Conservation (phyloP, 2,888 invertebrate genomes). For the Diplazon laetatorius region DNA sequence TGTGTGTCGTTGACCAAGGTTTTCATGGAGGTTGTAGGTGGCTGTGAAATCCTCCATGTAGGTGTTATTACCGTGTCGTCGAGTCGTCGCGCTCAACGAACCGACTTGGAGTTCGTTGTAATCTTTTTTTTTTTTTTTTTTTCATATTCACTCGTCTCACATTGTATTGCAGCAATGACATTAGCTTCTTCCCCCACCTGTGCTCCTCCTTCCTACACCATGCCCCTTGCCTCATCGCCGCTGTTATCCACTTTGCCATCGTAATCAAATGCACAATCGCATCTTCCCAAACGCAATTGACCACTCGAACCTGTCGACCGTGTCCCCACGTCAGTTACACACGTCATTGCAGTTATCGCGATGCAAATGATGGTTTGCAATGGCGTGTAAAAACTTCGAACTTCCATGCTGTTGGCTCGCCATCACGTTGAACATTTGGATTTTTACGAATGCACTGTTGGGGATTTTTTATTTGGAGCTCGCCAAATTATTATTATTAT, state of each 20-base stretch:
- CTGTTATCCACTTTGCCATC: constrained; percentile 3
- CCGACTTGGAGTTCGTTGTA: not conserved
- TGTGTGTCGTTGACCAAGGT: constrained; percentile 24
- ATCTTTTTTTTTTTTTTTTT: constrained; percentile 5
- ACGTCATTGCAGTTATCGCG: constrained; percentile 6
- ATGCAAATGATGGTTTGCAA: not conserved
- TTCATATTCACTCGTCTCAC: not conserved
- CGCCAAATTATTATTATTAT: no score
- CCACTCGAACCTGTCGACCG: not conserved
- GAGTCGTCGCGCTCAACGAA: constrained; percentile 3
- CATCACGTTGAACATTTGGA: not conserved
- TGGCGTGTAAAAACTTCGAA: not conserved
- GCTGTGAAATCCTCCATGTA: constrained; percentile 60
- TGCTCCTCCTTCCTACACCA: not conserved
- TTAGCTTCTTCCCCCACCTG: not conserved
- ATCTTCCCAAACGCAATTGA: constrained; percentile 24
- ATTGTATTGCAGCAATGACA: not conserved
- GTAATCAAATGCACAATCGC: constrained; percentile 19
- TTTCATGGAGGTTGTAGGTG: constrained; percentile 54
- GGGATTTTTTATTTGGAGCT: no score
- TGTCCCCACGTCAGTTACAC: constrained; percentile 12
- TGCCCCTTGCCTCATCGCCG: not conserved
- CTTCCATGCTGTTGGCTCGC: no score
- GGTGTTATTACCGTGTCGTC: constrained; percentile 53
- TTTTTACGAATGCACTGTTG: no score